Evolutionary conservation across 2,888 invertebrate species (phyloP), one percentile per base, ranked within the genome.

Genomic region (Dolichopus griseipennis): DNA sequence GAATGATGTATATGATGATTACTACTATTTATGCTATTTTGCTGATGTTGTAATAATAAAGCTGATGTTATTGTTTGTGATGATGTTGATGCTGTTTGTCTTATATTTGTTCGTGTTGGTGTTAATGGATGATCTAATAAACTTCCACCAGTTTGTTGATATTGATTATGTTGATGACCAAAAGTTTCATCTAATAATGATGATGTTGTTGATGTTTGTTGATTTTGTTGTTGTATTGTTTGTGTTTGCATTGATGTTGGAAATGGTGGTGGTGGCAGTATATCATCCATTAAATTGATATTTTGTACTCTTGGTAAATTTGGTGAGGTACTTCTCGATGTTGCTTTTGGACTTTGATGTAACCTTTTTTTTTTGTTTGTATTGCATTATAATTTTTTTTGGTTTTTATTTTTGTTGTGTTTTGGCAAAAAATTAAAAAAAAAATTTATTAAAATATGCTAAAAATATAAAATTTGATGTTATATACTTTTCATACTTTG

Each of bases 321-420:
- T 61, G 82, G 82, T 75, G 81, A 81, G 71, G 79, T 80, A 76
- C 81, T 81, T 69, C 81, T 78, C 69, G 81, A 81, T 22, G 79
- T 79, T 68, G 79, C 79, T 74, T 81, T 82, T 64, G 82, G 82
- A 75, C 81, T 82, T 68, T 81, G 79, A 72, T 82, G 82, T 75
- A 81, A 75, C 73, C 79, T 80, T 70, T 67, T n/a, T n/a, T n/a
- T n/a, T n/a, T n/a, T n/a, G n/a, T n/a, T n/a, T n/a, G n/a, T n/a
- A n/a, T n/a, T n/a, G n/a, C n/a, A n/a, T n/a, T n/a, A n/a, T n/a
- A n/a, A n/a, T n/a, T n/a, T n/a, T n/a, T n/a, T n/a, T n/a, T n/a
- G n/a, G n/a, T n/a, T n/a, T n/a, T n/a, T n/a, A n/a, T n/a, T n/a
- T 27, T 27, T 27, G 66, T 67, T 64, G 64, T 2, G 66, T 62